Percentiles rank a stretch among this genome's conserved stretches.
These are phyloP conservation scores for Brachyopa scutellaris DNA, from an alignment of 2,888 invertebrate species.

Conservation along the genomic window DNA sequence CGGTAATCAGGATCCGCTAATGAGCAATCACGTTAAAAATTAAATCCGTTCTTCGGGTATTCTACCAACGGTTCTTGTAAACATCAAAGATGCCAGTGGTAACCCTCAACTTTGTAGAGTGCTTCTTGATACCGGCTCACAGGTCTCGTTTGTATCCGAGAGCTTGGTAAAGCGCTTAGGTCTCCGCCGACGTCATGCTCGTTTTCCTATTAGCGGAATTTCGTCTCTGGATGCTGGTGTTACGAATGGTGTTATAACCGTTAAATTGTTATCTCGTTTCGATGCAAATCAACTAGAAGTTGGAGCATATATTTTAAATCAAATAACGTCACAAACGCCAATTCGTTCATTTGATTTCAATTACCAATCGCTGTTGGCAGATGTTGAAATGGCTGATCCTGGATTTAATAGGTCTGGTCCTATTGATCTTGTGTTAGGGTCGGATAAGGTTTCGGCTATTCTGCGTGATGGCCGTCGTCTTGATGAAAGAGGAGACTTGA, in stretches of 20 bases:
- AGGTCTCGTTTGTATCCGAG: background rate
- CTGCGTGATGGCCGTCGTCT: background rate
- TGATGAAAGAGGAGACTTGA: background rate
- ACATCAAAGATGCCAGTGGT: background rate
- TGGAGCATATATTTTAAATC: background rate
- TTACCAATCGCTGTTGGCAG: background rate
- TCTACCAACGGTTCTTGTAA: background rate
- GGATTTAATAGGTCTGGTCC: background rate
- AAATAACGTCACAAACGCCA: background rate
- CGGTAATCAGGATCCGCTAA: no score
- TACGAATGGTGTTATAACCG: background rate
- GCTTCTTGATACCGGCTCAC: constrained; percentile 2
- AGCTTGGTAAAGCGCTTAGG: background rate
- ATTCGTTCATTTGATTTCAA: background rate
- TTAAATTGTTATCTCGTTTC: background rate
- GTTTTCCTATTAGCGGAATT: background rate
- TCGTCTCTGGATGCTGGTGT: background rate
- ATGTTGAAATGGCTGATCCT: background rate
- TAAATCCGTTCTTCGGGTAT: background rate
- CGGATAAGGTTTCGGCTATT: background rate
- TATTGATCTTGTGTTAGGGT: background rate
- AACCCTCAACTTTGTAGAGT: background rate
- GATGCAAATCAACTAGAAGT: background rate
- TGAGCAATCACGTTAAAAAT: no score
- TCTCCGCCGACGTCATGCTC: background rate